phyloP scores from a whole-genome alignment of 2,113 vertebrate genomes.

The Apistogramma diplotaenia region DNA sequence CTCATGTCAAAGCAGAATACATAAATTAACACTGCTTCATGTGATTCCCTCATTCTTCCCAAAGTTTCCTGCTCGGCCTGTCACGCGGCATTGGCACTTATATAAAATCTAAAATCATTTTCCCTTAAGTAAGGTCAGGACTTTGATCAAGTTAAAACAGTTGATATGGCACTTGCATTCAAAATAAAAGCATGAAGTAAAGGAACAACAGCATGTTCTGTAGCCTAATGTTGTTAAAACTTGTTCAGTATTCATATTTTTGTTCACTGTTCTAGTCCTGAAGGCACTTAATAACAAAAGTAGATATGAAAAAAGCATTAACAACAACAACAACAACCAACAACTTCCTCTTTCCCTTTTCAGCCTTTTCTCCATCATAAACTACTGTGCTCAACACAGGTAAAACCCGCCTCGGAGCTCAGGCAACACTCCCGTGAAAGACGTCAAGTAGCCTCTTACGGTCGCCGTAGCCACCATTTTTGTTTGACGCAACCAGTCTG shows the following conservation, averaged over 20 bases:
- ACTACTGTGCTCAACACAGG: constrained; percentile 73
- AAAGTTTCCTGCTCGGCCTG: constrained; percentile 70
- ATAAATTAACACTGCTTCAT: constrained; percentile 68
- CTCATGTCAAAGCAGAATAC: constrained; percentile 60
- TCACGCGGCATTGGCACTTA: constrained; percentile 75
- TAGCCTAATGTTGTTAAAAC: constrained; percentile 41
- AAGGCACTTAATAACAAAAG: constrained; percentile 90
- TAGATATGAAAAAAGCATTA: constrained; percentile 60
- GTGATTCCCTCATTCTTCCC: constrained; percentile 61
- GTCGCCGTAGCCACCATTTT: constrained; percentile 8
- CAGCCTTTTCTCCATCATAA: constrained; percentile 17
- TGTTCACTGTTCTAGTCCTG: constrained; percentile 69
- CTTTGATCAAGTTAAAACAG: constrained; percentile 78
- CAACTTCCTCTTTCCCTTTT: constrained; percentile 15
- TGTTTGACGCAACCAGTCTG: background rate
- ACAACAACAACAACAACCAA: constrained; percentile 33
- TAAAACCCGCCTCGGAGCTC: constrained; percentile 15
- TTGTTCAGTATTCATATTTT: constrained; percentile 62
- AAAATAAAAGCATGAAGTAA: constrained; percentile 77
- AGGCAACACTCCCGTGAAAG: constrained; percentile 5
- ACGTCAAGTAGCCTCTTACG: background rate
- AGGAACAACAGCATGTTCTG: constrained; percentile 80
- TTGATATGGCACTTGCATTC: constrained; percentile 73
- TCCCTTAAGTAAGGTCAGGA: constrained; percentile 66
- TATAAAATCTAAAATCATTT: constrained; percentile 47